phyloP scores from a whole-genome alignment of 2,113 vertebrate species.

The Mormyrus iriodes region DNA sequence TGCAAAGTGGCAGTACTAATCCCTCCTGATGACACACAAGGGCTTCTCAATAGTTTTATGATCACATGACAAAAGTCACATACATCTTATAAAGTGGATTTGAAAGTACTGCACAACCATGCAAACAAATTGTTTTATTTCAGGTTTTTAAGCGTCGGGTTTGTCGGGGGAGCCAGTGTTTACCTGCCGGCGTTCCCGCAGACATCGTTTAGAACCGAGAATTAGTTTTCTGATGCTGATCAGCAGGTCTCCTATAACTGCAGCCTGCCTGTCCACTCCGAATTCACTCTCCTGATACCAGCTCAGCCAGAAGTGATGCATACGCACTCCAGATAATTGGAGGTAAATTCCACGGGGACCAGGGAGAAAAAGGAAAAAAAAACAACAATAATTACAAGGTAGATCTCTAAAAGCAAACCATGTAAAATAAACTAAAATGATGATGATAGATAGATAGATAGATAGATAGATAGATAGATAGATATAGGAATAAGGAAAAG shows the following conservation, averaged over 20 bases:
- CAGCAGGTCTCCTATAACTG: neutral
- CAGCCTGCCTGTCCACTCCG: neutral
- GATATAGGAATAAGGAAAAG: neutral
- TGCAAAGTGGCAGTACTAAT: neutral
- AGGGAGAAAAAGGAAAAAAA: neutral
- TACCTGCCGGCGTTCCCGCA: neutral
- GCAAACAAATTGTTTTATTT: neutral
- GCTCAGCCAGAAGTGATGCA: neutral
- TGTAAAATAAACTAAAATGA: neutral
- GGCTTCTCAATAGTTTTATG: neutral
- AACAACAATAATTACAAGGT: neutral
- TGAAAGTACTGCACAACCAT: conserved; percentile 16
- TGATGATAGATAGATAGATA: neutral
- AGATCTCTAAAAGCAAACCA: neutral
- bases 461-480: conserved; percentile 7
- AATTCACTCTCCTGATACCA: neutral
- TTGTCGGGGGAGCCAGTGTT: neutral
- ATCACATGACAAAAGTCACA: neutral
- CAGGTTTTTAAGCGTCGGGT: neutral
- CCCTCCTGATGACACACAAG: neutral
- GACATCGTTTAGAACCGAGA: neutral
- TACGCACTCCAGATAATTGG: neutral
- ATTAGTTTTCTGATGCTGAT: neutral
- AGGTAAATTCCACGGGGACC: neutral
- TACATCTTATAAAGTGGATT: neutral